Evolutionary conservation across 2,797 vertebrate species (phyloP), one percentile per base, ranked within the genome.

Genomic region (Valencia hispanica): DNA sequence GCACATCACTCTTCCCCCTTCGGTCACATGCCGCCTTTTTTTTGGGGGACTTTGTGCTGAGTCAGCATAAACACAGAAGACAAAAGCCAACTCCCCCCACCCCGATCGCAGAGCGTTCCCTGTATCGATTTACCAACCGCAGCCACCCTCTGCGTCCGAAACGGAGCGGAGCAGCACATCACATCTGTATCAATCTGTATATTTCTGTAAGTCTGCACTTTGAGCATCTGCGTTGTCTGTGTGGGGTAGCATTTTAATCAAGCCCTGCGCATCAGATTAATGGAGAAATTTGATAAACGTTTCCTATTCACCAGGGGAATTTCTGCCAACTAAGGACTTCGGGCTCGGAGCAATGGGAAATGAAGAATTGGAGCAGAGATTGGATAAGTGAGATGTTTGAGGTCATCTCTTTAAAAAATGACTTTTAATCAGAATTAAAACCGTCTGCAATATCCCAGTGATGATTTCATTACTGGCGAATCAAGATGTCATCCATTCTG

Each of bases 391-490:
- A 87, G 87, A 91, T 91, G 90, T 91, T 92, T 90, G 92, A 93
- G 92, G 92, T 94, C 90, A 92, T 93, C 88, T 83, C 84, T 92
- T 91, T 90, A 88, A 89, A 91, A 94, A 93, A 91, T 83, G 77
- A 90, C 88, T 91, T 94, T 91, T 91, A 93, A 93, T 94, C 92
- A 93, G 91, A 93, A 94, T 93, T 91, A 92, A 94, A 94, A 91
- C 80, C 82, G 78, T 84, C 90, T 68, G 87, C 88, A 87, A 87
- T 91, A 89, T 88, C 90, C 88, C 84, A 75, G 88, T 89, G 90
- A 93, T 94, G 92, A 89, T 93, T 91, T 92, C 91, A 94, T 94
- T 94, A 94, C 82, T 75, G 61, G 81, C 65, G 88, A 93, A 93
- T 93, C 91, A 86, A 92, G 91, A 90, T 88, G 90, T 88, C 92